These are phyloP conservation scores for Pristionchus fissidentatus DNA, from an alignment of 2,888 invertebrate genomes.

Conservation along the genomic window DNA sequence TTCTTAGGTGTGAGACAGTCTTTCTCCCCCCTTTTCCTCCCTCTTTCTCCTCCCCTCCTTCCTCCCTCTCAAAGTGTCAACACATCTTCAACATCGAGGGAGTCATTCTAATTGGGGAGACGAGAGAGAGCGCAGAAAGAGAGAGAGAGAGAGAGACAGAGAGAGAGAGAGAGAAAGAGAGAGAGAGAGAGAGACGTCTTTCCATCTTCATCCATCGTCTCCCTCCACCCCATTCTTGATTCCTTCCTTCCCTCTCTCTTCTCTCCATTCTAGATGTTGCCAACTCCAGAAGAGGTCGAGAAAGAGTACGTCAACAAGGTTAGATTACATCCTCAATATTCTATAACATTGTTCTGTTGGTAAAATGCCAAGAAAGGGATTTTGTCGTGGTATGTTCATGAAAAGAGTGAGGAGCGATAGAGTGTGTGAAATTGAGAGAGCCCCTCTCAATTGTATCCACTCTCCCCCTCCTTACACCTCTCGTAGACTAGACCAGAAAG, in stretches of 20 bases:
- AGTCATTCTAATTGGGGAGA: conserved; percentile 20
- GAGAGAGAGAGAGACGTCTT: not conserved
- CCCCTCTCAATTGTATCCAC: not conserved
- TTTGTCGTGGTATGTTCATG: too few species aligned
- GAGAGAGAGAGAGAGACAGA: not conserved
- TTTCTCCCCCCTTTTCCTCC: conserved; percentile 21
- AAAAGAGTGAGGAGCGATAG: too few species aligned
- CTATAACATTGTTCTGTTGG: too few species aligned
- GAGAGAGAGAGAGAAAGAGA: not conserved
- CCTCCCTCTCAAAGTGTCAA: conserved; percentile 34
- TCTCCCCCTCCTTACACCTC: not conserved
- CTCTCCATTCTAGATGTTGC: conserved; percentile 10
- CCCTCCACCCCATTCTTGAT: conserved; percentile 23
- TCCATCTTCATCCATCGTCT: conserved; percentile 12
- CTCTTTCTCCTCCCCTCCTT: not conserved
- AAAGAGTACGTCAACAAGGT: conserved; percentile 26
- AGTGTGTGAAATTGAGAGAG: too few species aligned
- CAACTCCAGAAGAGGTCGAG: conserved; percentile 12
- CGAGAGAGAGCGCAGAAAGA: not conserved
- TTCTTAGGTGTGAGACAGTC: conserved; percentile 34
- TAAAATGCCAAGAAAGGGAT: too few species aligned
- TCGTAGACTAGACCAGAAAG: too few species aligned
- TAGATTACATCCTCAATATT: not conserved
- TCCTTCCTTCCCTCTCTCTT: conserved; percentile 7
- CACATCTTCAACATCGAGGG: conserved; percentile 29